Evolutionary conservation across 2,797 vertebrate species (phyloP).

Genomic region (Ispidina picta): DNA sequence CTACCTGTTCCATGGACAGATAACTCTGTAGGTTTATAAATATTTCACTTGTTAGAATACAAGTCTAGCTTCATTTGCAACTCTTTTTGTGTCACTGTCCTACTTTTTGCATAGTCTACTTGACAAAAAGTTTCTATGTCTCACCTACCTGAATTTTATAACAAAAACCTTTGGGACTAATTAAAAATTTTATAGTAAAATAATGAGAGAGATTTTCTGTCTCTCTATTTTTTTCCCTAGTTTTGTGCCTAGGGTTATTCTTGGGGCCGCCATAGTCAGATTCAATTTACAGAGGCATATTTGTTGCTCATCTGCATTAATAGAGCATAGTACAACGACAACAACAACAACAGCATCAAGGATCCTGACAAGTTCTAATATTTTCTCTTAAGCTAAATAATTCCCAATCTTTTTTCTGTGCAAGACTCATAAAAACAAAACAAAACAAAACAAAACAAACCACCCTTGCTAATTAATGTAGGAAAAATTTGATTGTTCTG

Average conservation of each 20-base stretch:
- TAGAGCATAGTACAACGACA: conserved; percentile 12
- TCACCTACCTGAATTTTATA: conserved; percentile 73
- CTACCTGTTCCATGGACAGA: conserved; percentile 53
- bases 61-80: conserved; percentile 50
- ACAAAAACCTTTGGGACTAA: conserved; percentile 78
- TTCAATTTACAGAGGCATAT: conserved; percentile 70
- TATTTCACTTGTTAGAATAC: conserved; percentile 59
- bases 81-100: conserved; percentile 65
- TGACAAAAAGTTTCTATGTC: conserved; percentile 69
- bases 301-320: conserved; percentile 72
- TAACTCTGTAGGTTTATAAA: conserved; percentile 59
- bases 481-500: background rate
- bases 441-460: background rate
- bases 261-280: conserved; percentile 57
- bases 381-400: conserved; percentile 70
- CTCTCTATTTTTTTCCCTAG: background rate
- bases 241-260: conserved; percentile 74
- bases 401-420: conserved; percentile 1
- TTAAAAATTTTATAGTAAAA: conserved; percentile 79
- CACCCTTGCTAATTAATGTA: conserved; percentile 48
- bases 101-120: conserved; percentile 57
- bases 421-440: conserved; percentile 3
- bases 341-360: conserved; percentile 45
- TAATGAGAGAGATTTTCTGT: conserved; percentile 70
- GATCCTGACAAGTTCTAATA: conserved; percentile 61